phyloP scores from a whole-genome alignment of 2,797 vertebrate genomes.

The Ibycter americanus region DNA sequence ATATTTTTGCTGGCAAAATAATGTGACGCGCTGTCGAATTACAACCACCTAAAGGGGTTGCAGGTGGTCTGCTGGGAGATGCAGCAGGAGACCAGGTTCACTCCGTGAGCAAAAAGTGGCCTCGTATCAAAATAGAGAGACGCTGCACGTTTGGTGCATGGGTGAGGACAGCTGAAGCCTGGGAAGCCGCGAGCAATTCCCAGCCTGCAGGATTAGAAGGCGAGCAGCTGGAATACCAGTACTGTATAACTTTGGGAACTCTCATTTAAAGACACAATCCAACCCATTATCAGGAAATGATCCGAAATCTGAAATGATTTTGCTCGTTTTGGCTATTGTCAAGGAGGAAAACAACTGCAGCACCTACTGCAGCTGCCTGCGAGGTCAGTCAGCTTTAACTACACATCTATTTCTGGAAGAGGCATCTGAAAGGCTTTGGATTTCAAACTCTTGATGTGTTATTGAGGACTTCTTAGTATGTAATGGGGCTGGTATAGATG shows the following conservation, averaged over 20 bases:
- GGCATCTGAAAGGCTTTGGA: not conserved
- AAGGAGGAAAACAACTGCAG: not conserved
- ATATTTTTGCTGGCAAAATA: constrained; percentile 67
- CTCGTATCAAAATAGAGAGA: not conserved
- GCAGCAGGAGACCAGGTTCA: constrained; percentile 25
- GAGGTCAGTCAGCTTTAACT: not conserved
- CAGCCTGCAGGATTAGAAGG: not conserved
- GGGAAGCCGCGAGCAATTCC: not conserved
- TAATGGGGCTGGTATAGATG: not conserved
- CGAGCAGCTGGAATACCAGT: not conserved
- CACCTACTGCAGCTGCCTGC: not conserved
- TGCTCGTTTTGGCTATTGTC: not conserved
- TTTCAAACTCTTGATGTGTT: not conserved
- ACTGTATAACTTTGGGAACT: not conserved
- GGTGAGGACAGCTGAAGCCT: not conserved
- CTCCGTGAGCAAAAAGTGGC: not conserved
- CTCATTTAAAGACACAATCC: not conserved
- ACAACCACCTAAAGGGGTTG: constrained; percentile 31
- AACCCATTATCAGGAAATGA: not conserved
- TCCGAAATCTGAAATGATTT: not conserved
- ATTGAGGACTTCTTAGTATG: not conserved
- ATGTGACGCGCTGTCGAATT: not conserved
- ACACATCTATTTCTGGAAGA: not conserved
- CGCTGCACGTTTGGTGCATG: not conserved
- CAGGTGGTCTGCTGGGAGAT: constrained; percentile 58